Base-by-base conservation (phyloP, 2,113 vertebrate genomes). In the Pachypanchax playfairii region DNA sequence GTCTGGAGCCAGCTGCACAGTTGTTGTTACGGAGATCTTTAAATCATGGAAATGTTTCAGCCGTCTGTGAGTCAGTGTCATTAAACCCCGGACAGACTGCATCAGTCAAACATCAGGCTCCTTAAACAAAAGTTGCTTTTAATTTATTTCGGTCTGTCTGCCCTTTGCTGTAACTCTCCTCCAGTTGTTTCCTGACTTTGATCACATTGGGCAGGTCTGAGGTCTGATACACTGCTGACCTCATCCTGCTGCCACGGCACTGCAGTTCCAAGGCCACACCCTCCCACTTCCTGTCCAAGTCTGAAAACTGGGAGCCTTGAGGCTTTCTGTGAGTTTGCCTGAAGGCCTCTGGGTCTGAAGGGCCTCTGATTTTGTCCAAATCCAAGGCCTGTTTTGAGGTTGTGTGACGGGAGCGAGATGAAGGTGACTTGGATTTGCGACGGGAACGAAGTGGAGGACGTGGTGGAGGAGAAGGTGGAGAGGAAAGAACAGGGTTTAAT, bases 121-220 rank as follows among this genome's bases (percentile, higher is more conserved):
- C 49, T 94, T 90, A 99, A 58, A 99, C 96, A 67, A 98, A 99
- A 13, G 96, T 99, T 6, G 96, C 95, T 62, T 94, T 96, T 77
- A 92, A 82, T 51, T 77, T 90, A 62, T 58, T 90, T 36, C 88
- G 60, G 25, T 82, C 90, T 9, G 65, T 66, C 39, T 70, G 77
- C 15, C 76, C 74, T 63, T 67, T 83, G 48, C 31, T 57, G 41
- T 87, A 74, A 70, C 56, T 49, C 13, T 85, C 91, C 50, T 91
- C 82, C 47, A 52, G 6, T n/a, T 73, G 82, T 20, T 75, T 80
- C 70, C 77, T 91, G 0, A 71, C 85, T 52, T 85, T 92, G 41
- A 94, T 86, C 65, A 77, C 87, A 39, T 92, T 70, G 0, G 91
- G 91, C 65, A 89, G 49, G 8, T 93, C 92, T 43, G 94, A 92